These are phyloP conservation scores for Macrochelys suwanniensis DNA, from an alignment of 2,797 vertebrate genomes.

Conservation along the genomic window DNA sequence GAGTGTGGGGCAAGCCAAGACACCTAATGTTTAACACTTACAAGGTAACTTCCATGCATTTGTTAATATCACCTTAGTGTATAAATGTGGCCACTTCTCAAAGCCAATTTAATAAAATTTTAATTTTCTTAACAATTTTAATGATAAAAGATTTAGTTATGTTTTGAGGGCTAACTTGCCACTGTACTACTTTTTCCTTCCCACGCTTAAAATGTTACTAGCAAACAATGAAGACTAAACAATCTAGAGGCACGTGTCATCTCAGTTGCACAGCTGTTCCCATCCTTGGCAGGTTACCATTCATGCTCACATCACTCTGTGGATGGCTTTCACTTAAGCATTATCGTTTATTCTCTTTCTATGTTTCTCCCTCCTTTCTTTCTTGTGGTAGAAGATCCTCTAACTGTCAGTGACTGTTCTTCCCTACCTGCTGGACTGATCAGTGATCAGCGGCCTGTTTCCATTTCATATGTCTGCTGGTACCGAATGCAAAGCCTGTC, in stretches of 20 bases:
- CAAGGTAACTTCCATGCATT: neutral
- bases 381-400: constrained; percentile 87
- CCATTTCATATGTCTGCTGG: constrained; percentile 90
- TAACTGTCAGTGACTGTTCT: constrained; percentile 87
- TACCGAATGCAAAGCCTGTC: constrained; percentile 90
- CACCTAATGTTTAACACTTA: neutral
- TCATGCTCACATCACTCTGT: constrained; percentile 59
- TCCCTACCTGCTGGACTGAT: constrained; percentile 85
- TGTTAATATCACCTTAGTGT: neutral
- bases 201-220: constrained; percentile 8
- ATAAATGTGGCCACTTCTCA: neutral
- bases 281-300: constrained; percentile 27
- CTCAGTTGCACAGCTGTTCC: constrained; percentile 45
- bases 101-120: neutral
- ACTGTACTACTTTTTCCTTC: neutral
- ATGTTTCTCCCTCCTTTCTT: constrained; percentile 76
- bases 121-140: neutral
- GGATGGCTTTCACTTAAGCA: constrained; percentile 62
- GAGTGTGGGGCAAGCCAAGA: neutral
- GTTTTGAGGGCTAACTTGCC: neutral
- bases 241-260: constrained; percentile 5
- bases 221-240: neutral
- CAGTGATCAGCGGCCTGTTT: constrained; percentile 88
- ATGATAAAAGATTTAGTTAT: neutral
- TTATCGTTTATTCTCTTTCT: constrained; percentile 76